Evolutionary conservation across 2,888 invertebrate species (phyloP).

Genomic region (Tupiocoris notatus): DNA sequence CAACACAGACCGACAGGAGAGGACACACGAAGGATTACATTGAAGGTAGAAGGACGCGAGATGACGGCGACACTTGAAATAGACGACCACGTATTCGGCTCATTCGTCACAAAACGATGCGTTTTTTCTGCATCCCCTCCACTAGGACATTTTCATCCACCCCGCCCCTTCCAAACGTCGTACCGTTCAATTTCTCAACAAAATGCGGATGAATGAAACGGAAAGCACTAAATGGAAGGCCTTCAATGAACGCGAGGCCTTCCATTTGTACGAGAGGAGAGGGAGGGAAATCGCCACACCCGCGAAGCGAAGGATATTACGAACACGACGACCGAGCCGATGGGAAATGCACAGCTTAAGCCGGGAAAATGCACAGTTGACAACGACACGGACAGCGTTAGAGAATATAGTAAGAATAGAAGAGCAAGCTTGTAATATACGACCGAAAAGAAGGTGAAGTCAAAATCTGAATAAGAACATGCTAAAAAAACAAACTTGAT

Average conservation of each 20-base stretch:
- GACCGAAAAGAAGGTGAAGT: no score
- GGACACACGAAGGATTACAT: slow-evolving; percentile 12
- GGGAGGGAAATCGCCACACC: neutral
- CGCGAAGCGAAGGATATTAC: no score
- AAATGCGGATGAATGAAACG: neutral
- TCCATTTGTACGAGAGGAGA: neutral
- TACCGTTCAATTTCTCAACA: neutral
- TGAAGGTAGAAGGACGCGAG: slow-evolving; percentile 10
- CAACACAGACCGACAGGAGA: neutral
- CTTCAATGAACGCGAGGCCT: neutral
- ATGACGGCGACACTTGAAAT: slow-evolving; percentile 29
- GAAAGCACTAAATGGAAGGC: neutral
- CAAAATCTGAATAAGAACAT: no score
- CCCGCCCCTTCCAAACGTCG: neutral
- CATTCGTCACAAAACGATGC: neutral
- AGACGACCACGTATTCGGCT: neutral
- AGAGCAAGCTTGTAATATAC: no score
- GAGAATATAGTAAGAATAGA: no score
- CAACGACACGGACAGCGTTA: no score
- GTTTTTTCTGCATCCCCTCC: neutral
- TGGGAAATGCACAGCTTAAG: no score
- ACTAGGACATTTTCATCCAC: neutral
- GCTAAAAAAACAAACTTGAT: no score
- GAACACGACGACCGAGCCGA: no score
- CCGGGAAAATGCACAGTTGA: no score